Percentiles rank a stretch among this genome's conserved stretches.
These are phyloP conservation scores for Tinamus guttatus DNA, from an alignment of 2,113 vertebrate species.

Conservation along the genomic window DNA sequence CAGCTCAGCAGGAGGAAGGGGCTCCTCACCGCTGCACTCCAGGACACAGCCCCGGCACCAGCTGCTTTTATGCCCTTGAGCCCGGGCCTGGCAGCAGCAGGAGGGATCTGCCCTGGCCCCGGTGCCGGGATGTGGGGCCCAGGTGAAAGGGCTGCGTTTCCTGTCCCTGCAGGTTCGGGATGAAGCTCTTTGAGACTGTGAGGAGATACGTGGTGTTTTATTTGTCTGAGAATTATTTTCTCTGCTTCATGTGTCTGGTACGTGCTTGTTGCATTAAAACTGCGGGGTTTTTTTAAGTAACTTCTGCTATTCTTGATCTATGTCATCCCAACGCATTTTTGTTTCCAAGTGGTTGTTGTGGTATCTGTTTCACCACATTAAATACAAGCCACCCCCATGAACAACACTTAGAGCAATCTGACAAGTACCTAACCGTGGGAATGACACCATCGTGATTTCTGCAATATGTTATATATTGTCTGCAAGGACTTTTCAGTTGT, in stretches of 20 bases:
- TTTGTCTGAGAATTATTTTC: neutral
- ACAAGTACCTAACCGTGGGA: accelerated
- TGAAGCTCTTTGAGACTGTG: neutral
- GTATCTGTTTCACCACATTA: neutral
- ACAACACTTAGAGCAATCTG: accelerated
- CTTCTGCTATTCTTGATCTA: neutral
- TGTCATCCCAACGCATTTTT: neutral
- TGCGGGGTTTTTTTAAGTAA: neutral
- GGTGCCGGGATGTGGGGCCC: neutral
- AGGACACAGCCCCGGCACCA: neutral
- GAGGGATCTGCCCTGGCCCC: neutral
- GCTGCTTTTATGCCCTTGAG: neutral
- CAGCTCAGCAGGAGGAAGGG: neutral
- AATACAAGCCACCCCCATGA: neutral
- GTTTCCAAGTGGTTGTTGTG: neutral
- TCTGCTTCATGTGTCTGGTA: neutral
- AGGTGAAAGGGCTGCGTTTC: neutral
- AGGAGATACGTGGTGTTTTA: neutral
- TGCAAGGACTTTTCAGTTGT: neutral
- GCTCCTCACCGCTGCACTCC: accelerated
- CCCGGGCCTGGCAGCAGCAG: neutral
- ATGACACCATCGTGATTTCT: neutral
- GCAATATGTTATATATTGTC: neutral
- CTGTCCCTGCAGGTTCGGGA: accelerated
- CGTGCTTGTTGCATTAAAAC: neutral